Conservation (phyloP, 92 coral and sea anemone genomes). For the Palythoa heliodiscus region DNA sequence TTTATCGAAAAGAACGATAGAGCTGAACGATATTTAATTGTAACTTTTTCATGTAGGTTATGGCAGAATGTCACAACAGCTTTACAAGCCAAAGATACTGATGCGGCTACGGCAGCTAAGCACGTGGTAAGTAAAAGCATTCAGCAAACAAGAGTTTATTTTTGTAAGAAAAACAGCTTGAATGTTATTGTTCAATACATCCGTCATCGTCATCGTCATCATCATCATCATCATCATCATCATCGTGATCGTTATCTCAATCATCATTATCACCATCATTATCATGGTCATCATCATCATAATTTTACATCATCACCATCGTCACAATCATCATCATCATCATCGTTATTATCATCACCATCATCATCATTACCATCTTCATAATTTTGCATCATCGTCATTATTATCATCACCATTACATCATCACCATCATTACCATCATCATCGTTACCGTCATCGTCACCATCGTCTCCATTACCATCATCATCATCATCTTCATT, state of each 20-base stretch:
- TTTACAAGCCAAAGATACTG: conserved; percentile 72
- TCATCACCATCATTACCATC: background rate
- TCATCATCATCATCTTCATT: background rate
- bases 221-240: too few species aligned
- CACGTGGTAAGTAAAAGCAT: conserved; percentile 64
- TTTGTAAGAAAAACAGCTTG: background rate
- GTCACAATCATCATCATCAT: background rate
- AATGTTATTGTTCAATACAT: too few species aligned
- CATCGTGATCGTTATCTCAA: too few species aligned
- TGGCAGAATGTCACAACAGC: conserved; percentile 88
- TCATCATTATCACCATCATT: too few species aligned
- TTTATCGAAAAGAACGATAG: background rate
- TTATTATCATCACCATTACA: background rate
- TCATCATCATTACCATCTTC: background rate
- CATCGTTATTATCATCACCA: background rate
- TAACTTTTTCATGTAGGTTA: conserved; percentile 37
- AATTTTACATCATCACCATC: background rate
- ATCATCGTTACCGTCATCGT: background rate
- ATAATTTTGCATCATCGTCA: background rate
- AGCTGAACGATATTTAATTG: background rate
- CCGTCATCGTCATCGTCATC: too few species aligned
- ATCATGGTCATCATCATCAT: background rate
- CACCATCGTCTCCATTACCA: background rate
- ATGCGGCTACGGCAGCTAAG: conserved; percentile 85
- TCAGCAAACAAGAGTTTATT: background rate